Conservation (phyloP, 2,113 vertebrate genomes). For the Blennius ocellaris region DNA sequence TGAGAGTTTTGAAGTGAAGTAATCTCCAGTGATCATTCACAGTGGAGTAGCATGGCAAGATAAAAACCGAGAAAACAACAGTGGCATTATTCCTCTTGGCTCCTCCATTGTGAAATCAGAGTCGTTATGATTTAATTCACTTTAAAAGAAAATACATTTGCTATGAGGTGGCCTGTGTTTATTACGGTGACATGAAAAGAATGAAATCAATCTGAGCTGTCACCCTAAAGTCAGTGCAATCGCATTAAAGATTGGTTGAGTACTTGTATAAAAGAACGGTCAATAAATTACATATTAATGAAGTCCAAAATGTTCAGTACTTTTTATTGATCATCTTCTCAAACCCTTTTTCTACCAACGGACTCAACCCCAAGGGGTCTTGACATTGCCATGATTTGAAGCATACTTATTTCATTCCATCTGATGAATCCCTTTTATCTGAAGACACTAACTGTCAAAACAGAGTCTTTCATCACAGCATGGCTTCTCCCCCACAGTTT, state of each 20-base stretch:
- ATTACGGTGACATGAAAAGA: neutral
- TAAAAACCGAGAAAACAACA: constrained; percentile 27
- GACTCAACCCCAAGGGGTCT: neutral
- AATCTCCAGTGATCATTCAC: constrained; percentile 35
- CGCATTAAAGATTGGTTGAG: neutral
- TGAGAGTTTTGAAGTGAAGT: constrained; percentile 35
- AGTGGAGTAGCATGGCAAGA: constrained; percentile 11
- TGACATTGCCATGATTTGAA: constrained; percentile 6
- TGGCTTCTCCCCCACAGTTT: constrained; percentile 16
- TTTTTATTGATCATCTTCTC: constrained; percentile 17
- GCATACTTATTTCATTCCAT: constrained; percentile 30
- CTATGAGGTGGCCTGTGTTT: neutral
- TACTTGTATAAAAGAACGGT: neutral
- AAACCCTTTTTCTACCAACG: neutral
- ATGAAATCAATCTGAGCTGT: constrained; percentile 14
- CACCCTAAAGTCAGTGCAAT: neutral
- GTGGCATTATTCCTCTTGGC: constrained; percentile 1
- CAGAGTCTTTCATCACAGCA: constrained; percentile 45
- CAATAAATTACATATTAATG: constrained; percentile 9
- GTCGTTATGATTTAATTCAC: constrained; percentile 16
- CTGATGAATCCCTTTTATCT: constrained; percentile 58
- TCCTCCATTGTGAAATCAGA: constrained; percentile 22
- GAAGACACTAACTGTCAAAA: constrained; percentile 57
- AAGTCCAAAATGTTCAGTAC: neutral
- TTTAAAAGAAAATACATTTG: constrained; percentile 20